Evolutionary conservation across 2,888 invertebrate species (phyloP), one percentile per base, ranked within the genome.

Genomic region (Cybosia mesomella): DNA sequence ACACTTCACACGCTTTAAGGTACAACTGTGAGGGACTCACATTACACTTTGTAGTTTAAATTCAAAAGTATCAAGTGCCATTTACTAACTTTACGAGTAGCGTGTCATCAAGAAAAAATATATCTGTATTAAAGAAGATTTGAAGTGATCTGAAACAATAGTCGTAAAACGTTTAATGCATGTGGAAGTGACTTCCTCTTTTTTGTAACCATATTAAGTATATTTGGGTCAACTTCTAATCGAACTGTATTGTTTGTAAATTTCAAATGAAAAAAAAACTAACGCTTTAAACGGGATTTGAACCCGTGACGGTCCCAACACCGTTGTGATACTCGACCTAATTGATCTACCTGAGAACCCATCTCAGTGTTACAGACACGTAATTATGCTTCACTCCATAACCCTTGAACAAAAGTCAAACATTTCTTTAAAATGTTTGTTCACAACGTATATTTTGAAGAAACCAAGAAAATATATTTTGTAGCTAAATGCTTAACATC

Each of bases 41-140:
- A 58, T 58, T 28, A 58, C 58, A 55, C 55, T 55, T 55, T 55
- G 55, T 24, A 15, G 55, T 55, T 55, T 55, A 22, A 24, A 24
- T 49, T 49, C n/a, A 49, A 49, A 49, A n/a, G 49, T 49, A 49
- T 49, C 49, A 49, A 49, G n/a, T 49, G 49, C 49, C 49, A 18
- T n/a, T n/a, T 49, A 49, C 49, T n/a, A n/a, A 49, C n/a, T 49
- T 49, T 49, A 49, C 49, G 49, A 49, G n/a, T 49, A 49, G n/a
- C 55, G 67, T n/a, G 49, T 49, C 49, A 49, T n/a, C 49, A 18
- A 49, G 49, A 9, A 49, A 49, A 49, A 49, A 49, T 49, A 49
- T 49, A 49, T n/a, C 49, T 49, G 49, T 49, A 49, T 49, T 49
- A 49, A 49, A 49, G 18, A 18, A 49, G 13, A 58, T 11, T 59